phyloP scores from a whole-genome alignment of 2,888 invertebrate genomes.

The Hirtodrosophila cameraria region DNA sequence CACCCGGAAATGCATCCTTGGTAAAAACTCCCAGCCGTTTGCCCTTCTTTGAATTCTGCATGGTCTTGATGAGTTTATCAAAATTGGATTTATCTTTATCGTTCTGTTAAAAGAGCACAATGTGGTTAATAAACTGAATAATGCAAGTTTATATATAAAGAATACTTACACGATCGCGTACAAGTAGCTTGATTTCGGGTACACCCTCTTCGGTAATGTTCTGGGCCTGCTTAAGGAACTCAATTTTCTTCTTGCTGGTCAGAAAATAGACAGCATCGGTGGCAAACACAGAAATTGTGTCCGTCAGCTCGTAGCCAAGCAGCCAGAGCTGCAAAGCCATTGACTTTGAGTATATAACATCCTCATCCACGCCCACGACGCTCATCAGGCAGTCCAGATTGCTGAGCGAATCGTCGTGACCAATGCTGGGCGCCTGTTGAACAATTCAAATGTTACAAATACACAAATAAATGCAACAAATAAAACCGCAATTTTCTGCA shows the following conservation, averaged over 20 bases:
- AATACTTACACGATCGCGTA: conserved; percentile 93
- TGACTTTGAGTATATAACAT: conserved; percentile 98
- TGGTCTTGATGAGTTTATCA: conserved; percentile 89
- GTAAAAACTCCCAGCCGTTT: conserved; percentile 94
- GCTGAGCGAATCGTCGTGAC: conserved; percentile 90
- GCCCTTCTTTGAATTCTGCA: conserved; percentile 94
- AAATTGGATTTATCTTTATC: conserved; percentile 97
- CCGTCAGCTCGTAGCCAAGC: conserved; percentile 97
- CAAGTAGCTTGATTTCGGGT: conserved; percentile 93
- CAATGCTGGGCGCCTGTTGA: conserved; percentile 85
- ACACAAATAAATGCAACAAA: conserved; percentile 11
- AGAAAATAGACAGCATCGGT: conserved; percentile 94
- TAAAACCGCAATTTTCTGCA: conserved; percentile 22
- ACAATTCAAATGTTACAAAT: neutral
- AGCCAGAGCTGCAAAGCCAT: conserved; percentile 98
- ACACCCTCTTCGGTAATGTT: conserved; percentile 93
- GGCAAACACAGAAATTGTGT: conserved; percentile 96
- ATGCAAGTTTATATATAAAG: no score
- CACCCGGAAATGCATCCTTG: conserved; percentile 97
- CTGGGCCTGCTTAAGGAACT: conserved; percentile 96
- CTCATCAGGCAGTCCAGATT: conserved; percentile 96
- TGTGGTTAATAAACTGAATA: conserved; percentile 3
- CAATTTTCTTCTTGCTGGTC: conserved; percentile 98
- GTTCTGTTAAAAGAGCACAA: conserved; percentile 84
- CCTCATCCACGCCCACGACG: conserved; percentile 97